Percentiles rank a stretch among this genome's conserved stretches.
Evolutionary conservation across 2,797 vertebrate species (phyloP).

Genomic region (Periophthalmus magnuspinnatus): DNA sequence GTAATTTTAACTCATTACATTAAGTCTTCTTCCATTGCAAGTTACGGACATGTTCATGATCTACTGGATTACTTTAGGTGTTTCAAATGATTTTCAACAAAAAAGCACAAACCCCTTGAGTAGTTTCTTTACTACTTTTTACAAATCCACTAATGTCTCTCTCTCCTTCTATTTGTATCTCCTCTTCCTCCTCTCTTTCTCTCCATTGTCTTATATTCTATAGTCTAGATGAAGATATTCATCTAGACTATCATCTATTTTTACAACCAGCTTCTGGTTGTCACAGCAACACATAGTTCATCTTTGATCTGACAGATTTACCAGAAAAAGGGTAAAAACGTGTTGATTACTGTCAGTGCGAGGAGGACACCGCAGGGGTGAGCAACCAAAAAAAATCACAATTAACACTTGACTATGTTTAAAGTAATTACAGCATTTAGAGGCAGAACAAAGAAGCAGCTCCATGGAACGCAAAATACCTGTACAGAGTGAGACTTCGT

Average conservation of each 20-base stretch:
- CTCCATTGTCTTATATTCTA: neutral
- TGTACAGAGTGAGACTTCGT: neutral
- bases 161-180: neutral
- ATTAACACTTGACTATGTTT: conserved; percentile 53
- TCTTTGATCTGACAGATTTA: conserved; percentile 27
- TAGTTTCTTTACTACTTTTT: neutral
- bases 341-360: conserved; percentile 59
- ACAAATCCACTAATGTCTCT: neutral
- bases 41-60: neutral
- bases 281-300: conserved; percentile 46
- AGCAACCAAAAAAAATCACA: conserved; percentile 27
- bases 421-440: conserved; percentile 38
- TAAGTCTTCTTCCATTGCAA: neutral
- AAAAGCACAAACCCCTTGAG: neutral
- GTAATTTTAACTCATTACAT: neutral
- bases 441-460: conserved; percentile 11
- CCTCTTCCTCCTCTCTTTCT: neutral
- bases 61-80: neutral
- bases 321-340: conserved; percentile 32
- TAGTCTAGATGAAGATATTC: conserved; percentile 18
- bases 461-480: neutral
- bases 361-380: conserved; percentile 11
- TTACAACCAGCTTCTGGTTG: conserved; percentile 43
- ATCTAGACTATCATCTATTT: no score
- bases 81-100: neutral